These are phyloP conservation scores for Agonopterix subpropinquella DNA, from an alignment of 2,888 invertebrate species.

Conservation along the genomic window DNA sequence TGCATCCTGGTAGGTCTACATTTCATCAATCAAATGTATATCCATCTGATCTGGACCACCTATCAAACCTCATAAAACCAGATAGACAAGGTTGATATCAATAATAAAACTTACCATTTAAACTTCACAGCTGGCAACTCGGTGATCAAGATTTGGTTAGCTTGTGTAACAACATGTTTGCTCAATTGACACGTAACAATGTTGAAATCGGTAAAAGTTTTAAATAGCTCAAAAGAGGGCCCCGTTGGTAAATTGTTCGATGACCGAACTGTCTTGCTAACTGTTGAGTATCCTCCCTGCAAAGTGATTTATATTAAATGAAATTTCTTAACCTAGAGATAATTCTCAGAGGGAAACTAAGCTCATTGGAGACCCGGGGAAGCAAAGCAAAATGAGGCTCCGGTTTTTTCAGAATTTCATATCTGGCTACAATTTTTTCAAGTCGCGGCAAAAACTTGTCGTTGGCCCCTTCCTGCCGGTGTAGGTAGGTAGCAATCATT, in stretches of 20 bases:
- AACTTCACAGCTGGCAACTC: conserved; percentile 64
- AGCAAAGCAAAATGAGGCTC: too few species aligned
- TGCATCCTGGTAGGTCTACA: too few species aligned
- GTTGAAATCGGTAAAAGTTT: conserved; percentile 85
- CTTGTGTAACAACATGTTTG: conserved; percentile 72
- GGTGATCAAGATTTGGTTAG: conserved; percentile 70
- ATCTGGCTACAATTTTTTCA: too few species aligned
- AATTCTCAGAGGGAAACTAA: background rate
- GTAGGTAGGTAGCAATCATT: too few species aligned
- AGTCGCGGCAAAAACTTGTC: too few species aligned
- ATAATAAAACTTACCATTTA: conserved; percentile 34
- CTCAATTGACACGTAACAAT: conserved; percentile 79
- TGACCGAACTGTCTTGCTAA: conserved; percentile 81
- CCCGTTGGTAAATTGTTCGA: conserved; percentile 84
- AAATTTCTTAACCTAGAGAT: too few species aligned
- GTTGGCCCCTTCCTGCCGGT: too few species aligned
- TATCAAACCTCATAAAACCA: too few species aligned
- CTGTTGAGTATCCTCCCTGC: conserved; percentile 79
- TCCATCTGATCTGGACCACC: too few species aligned
- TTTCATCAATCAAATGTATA: too few species aligned
- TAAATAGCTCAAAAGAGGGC: conserved; percentile 82
- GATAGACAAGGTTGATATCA: background rate
- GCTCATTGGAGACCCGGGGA: too few species aligned
- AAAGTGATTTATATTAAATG: conserved; percentile 1
- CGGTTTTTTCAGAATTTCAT: too few species aligned